These are phyloP conservation scores for Zingel zingel DNA, from an alignment of 2,113 vertebrate genomes.

Conservation along the genomic window DNA sequence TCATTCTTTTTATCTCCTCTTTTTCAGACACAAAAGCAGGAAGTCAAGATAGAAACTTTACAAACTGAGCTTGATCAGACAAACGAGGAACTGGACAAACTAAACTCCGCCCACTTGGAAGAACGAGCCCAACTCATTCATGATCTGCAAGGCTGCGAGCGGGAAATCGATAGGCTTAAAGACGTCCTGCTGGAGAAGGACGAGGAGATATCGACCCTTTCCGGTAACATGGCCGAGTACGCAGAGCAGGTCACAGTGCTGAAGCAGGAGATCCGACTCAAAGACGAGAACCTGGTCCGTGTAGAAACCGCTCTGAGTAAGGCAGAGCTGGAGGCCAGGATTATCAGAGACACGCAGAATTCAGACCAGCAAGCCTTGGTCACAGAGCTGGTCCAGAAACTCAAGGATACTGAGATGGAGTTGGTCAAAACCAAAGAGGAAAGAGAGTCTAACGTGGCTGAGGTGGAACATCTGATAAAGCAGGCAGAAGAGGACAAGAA, in stretches of 20 bases:
- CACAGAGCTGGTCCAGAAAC: constrained; percentile 82
- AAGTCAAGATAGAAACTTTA: constrained; percentile 82
- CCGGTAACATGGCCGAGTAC: constrained; percentile 84
- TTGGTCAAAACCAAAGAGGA: constrained; percentile 76
- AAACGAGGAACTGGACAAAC: constrained; percentile 91
- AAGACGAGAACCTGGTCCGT: constrained; percentile 86
- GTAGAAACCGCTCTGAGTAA: constrained; percentile 84
- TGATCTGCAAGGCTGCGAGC: constrained; percentile 91
- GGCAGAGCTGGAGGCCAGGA: constrained; percentile 80
- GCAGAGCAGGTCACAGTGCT: constrained; percentile 85
- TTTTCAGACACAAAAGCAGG: constrained; percentile 87
- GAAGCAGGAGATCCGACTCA: constrained; percentile 84
- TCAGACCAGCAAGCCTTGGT: constrained; percentile 86
- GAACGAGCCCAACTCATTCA: constrained; percentile 91
- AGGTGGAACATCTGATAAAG: constrained; percentile 82
- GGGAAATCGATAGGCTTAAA: constrained; percentile 90
- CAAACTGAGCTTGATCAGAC: constrained; percentile 90
- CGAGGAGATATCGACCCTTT: constrained; percentile 84
- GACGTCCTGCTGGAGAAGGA: constrained; percentile 88
- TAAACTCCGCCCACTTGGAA: constrained; percentile 89
- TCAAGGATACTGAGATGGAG: constrained; percentile 79
- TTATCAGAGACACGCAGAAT: constrained; percentile 85
- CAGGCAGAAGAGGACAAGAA: constrained; percentile 82
- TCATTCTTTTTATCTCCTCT: neutral
- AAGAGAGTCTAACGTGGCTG: constrained; percentile 78